These are phyloP conservation scores for Todus mexicanus DNA, from an alignment of 2,797 vertebrate species.

Conservation along the genomic window DNA sequence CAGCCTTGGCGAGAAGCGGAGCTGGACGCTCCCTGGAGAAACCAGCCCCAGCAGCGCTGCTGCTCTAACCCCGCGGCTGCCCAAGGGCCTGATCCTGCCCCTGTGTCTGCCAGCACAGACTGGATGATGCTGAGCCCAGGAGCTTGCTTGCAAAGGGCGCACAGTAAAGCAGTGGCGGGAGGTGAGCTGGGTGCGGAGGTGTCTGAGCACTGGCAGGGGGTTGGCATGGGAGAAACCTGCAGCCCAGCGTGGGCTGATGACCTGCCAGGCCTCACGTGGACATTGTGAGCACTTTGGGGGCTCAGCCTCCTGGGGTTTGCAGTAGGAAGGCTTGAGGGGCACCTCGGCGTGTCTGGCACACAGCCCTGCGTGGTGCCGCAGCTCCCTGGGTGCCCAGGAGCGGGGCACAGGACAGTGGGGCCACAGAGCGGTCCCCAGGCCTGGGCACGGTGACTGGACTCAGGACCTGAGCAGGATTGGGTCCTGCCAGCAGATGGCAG, in stretches of 20 bases:
- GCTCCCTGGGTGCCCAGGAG: not conserved
- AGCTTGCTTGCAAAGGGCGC: not conserved
- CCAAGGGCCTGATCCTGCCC: not conserved
- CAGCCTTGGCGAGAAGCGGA: not conserved
- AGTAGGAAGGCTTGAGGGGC: not conserved
- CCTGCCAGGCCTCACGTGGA: rapidly evolving
- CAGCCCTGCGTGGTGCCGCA: not conserved
- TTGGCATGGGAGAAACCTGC: not conserved
- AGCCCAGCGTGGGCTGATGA: rapidly evolving
- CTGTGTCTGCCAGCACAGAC: not conserved
- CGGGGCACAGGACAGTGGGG: rapidly evolving
- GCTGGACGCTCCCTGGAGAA: not conserved
- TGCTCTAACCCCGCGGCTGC: not conserved
- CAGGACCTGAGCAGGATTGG: not conserved
- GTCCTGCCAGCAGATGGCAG: constrained; percentile 60
- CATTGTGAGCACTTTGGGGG: rapidly evolving
- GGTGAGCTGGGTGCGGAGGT: not conserved
- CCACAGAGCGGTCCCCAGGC: not conserved
- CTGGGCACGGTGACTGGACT: rapidly evolving
- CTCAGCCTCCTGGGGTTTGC: not conserved
- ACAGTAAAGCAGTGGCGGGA: not conserved
- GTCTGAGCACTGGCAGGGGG: not conserved
- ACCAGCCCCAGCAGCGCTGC: not conserved
- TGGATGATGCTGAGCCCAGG: rapidly evolving
- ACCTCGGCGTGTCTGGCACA: not conserved